Conservation (phyloP, 37 sponge, comb jelly and placozoan species). For the Cliona cf. orientalis region DNA sequence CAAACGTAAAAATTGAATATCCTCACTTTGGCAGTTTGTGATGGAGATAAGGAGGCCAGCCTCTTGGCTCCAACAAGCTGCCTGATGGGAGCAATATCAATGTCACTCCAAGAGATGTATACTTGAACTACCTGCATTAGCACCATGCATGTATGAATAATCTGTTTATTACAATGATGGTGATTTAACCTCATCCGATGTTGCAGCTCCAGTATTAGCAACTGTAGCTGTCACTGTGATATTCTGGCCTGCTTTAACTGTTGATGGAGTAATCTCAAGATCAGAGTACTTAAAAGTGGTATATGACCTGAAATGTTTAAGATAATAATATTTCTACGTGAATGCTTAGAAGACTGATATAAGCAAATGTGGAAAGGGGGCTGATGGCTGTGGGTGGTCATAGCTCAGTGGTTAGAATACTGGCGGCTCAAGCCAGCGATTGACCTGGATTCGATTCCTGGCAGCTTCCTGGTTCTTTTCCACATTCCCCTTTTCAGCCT, state of each 20-base stretch:
- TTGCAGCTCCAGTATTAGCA: slow-evolving; percentile 31
- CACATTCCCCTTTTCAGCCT: too few relatives aligned
- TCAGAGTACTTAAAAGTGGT: slow-evolving; percentile 43
- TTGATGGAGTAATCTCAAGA: slow-evolving; percentile 19
- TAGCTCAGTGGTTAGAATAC: too few relatives aligned
- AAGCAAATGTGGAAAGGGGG: too few relatives aligned
- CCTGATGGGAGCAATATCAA: slow-evolving; percentile 14
- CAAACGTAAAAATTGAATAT: background rate
- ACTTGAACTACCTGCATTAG: slow-evolving; percentile 48
- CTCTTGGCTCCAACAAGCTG: slow-evolving; percentile 57
- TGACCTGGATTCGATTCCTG: too few relatives aligned
- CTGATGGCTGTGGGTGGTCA: too few relatives aligned
- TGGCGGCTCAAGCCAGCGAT: too few relatives aligned
- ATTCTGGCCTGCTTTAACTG: slow-evolving; percentile 21
- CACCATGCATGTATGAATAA: too few relatives aligned
- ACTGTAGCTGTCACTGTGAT: slow-evolving; percentile 46
- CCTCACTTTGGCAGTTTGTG: background rate
- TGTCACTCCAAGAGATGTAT: slow-evolving; percentile 43
- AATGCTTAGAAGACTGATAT: too few relatives aligned
- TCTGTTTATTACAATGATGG: background rate
- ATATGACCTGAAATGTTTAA: slow-evolving; percentile 46
- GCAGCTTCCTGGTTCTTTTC: too few relatives aligned
- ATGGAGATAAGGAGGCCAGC: background rate
- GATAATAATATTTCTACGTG: too few relatives aligned
- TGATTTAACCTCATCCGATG: slow-evolving; percentile 46